A percentile compares a stretch with the other conserved stretches of the same genome.
phyloP scores from a whole-genome alignment of 2,113 vertebrate genomes.

The Athene cunicularia region DNA sequence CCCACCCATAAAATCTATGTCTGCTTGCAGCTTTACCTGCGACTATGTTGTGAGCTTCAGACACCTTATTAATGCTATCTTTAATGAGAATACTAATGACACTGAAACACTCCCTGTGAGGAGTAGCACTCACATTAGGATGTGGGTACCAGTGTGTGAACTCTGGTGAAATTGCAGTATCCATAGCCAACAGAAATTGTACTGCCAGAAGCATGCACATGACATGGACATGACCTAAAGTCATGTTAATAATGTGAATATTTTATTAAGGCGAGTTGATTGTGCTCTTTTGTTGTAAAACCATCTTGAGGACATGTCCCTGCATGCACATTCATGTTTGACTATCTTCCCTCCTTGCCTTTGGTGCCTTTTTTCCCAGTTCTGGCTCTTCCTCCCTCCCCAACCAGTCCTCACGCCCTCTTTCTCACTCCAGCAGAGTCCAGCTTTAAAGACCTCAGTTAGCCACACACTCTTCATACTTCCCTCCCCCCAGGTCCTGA shows the following conservation, averaged over 20 bases:
- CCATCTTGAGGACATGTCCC: neutral
- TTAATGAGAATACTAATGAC: neutral
- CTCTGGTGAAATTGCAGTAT: neutral
- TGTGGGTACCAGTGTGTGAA: neutral
- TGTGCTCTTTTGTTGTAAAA: neutral
- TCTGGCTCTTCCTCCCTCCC: neutral
- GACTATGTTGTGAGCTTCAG: neutral
- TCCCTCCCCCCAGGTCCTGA: neutral
- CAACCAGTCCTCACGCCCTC: neutral
- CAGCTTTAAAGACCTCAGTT: neutral
- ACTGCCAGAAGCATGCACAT: neutral
- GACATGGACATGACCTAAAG: constrained; percentile 13
- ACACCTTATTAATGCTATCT: neutral
- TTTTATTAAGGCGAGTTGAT: constrained; percentile 37
- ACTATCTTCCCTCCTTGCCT: neutral
- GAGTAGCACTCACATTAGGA: neutral
- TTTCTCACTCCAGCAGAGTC: neutral
- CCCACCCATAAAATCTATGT: neutral
- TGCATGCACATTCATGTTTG: neutral
- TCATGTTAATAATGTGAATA: constrained; percentile 3
- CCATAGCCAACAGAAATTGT: neutral
- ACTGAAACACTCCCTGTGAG: neutral
- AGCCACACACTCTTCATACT: neutral
- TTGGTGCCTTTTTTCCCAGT: neutral
- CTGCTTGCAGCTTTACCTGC: neutral